A percentile compares a stretch with the other conserved stretches of the same genome.
These are phyloP conservation scores for Peromyscus polionotus DNA, from an alignment of 2,113 vertebrate genomes.

Conservation along the genomic window DNA sequence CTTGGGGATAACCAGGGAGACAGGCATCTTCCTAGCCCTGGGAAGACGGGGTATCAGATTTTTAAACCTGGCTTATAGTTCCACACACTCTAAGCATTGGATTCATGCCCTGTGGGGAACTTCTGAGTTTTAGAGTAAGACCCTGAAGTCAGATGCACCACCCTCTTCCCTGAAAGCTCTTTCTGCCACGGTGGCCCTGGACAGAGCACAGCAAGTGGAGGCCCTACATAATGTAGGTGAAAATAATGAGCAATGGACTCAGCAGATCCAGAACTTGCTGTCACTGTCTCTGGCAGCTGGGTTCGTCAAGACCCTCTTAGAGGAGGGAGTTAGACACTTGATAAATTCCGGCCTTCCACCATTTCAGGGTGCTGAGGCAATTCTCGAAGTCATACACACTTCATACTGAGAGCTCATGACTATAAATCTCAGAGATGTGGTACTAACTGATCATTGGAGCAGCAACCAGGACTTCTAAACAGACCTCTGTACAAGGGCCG, in stretches of 20 bases:
- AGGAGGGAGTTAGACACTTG: constrained; percentile 50
- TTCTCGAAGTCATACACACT: constrained; percentile 70
- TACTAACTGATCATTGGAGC: background rate
- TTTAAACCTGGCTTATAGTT: background rate
- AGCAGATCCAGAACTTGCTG: constrained; percentile 38
- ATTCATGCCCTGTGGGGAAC: background rate
- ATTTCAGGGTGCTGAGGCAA: constrained; percentile 55
- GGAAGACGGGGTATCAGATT: background rate
- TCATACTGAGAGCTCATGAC: constrained; percentile 71
- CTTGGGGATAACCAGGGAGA: background rate
- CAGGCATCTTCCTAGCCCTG: background rate
- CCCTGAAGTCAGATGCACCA: background rate
- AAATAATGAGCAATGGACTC: background rate
- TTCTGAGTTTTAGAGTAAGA: constrained; percentile 41
- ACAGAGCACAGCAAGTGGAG: background rate
- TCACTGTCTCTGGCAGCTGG: constrained; percentile 62
- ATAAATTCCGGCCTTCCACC: constrained; percentile 67
- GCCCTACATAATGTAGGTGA: background rate
- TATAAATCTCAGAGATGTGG: constrained; percentile 59
- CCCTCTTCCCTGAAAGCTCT: background rate
- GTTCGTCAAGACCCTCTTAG: constrained; percentile 50
- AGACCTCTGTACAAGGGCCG: constrained; percentile 74
- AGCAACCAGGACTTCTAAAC: constrained; percentile 47
- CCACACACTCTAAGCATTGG: constrained; percentile 7
- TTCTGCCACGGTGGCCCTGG: background rate